Evolutionary conservation across 2,797 vertebrate genomes (phyloP).

Genomic region (Octomys mimax): DNA sequence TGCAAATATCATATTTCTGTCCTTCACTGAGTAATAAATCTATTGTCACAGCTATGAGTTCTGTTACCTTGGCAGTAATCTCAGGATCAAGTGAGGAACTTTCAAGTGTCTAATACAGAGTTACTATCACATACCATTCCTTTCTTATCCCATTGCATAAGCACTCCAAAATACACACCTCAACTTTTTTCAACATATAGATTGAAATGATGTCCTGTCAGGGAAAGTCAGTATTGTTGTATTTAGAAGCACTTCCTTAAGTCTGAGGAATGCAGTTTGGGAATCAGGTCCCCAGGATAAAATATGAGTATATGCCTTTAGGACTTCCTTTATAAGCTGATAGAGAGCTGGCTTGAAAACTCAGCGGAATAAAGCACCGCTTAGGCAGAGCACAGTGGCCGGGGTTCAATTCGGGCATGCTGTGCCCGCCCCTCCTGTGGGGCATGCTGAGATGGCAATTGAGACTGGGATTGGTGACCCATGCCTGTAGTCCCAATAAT

Average conservation of each 20-base stretch:
- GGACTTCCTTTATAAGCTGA: background rate
- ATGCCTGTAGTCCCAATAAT: too few species aligned
- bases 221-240: background rate
- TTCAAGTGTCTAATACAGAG: background rate
- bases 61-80: background rate
- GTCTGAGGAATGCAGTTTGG: background rate
- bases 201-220: background rate
- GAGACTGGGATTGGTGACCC: too few species aligned
- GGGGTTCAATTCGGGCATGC: too few species aligned
- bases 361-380: too few species aligned
- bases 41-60: background rate
- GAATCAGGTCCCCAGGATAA: background rate
- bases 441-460: too few species aligned
- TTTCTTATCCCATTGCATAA: background rate
- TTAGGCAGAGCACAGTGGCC: too few species aligned
- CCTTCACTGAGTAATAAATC: too few species aligned
- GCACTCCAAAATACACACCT: background rate
- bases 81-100: background rate
- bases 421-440: too few species aligned
- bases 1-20: too few species aligned
- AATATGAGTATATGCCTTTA: background rate
- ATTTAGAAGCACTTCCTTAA: background rate
- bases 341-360: background rate
- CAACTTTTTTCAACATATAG: background rate
- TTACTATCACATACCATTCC: background rate